These are phyloP conservation scores for Morone chrysops DNA, from an alignment of 2,113 vertebrate genomes.

Conservation along the genomic window DNA sequence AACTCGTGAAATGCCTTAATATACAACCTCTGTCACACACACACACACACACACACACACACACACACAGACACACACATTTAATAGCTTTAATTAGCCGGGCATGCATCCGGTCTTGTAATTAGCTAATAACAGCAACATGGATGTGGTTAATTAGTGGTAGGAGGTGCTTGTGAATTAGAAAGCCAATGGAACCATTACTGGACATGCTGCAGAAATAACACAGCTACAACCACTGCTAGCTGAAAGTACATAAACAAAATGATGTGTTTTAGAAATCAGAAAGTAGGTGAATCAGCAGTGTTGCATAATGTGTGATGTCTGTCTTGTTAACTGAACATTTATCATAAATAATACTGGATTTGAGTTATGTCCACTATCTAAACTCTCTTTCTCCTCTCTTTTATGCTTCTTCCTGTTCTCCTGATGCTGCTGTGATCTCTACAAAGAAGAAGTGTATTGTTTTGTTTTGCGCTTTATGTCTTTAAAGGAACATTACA, in stretches of 20 bases:
- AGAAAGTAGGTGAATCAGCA: not conserved
- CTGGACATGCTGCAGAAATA: slow-evolving; percentile 31
- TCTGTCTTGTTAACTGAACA: slow-evolving; percentile 9
- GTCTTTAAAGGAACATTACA: slow-evolving; percentile 66
- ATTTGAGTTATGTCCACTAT: not conserved
- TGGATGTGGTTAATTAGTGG: slow-evolving; percentile 80
- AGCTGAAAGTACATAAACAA: not conserved
- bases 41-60: slow-evolving; percentile 4
- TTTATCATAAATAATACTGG: slow-evolving; percentile 26
- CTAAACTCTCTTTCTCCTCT: slow-evolving; percentile 5
- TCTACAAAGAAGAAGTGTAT: slow-evolving; percentile 50
- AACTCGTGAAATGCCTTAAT: slow-evolving; percentile 62
- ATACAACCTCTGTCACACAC: slow-evolving; percentile 14
- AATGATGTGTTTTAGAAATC: not conserved
- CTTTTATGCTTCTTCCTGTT: slow-evolving; percentile 20
- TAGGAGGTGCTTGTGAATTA: slow-evolving; percentile 73
- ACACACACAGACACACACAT: slow-evolving; percentile 38
- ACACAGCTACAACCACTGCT: not conserved
- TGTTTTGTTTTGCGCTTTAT: slow-evolving; percentile 22
- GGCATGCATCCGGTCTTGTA: slow-evolving; percentile 79
- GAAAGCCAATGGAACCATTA: slow-evolving; percentile 60
- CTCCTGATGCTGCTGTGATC: slow-evolving; percentile 45
- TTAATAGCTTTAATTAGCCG: slow-evolving; percentile 78
- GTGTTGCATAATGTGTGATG: not conserved
- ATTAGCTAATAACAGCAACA: slow-evolving; percentile 81